Evolutionary conservation across 2,113 vertebrate genomes (phyloP).

Genomic region (Crotalus horridus): DNA sequence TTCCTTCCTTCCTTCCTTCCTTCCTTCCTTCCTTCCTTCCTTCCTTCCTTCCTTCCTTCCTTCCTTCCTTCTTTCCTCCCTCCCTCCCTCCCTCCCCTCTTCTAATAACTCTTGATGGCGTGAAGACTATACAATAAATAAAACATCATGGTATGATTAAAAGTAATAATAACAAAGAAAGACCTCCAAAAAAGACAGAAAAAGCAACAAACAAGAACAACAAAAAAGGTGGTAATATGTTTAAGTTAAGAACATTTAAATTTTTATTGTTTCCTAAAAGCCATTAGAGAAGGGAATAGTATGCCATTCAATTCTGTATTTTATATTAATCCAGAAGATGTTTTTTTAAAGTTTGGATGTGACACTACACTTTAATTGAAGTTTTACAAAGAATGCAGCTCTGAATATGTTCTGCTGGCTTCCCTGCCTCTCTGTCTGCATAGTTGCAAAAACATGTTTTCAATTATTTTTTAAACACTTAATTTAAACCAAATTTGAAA

Average conservation of each 20-base stretch:
- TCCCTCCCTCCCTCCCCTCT: too few species aligned
- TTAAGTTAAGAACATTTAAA: background rate
- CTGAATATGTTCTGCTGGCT: conserved; percentile 48
- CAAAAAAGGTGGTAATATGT: background rate
- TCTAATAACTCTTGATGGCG: background rate
- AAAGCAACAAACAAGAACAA: background rate
- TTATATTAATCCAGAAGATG: conserved; percentile 4
- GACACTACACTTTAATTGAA: conserved; percentile 40
- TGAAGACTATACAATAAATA: background rate
- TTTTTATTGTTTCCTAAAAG: background rate
- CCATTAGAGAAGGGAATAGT: background rate
- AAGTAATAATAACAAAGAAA: background rate
- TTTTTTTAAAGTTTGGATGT: background rate
- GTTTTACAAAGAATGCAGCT: conserved; percentile 27
- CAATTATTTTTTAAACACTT: conserved; percentile 66
- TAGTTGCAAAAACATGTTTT: conserved; percentile 64
- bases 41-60: too few species aligned
- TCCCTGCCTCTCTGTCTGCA: conserved; percentile 56
- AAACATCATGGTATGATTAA: background rate
- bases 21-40: too few species aligned
- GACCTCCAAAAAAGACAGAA: background rate
- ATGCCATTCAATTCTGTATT: conserved; percentile 23
- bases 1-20: too few species aligned
- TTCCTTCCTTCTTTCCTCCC: too few species aligned
- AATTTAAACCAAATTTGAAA: conserved; percentile 41